A percentile compares a stretch with the other conserved stretches of the same genome.
Evolutionary conservation across 2,888 invertebrate genomes (phyloP).

Genomic region (Euplexia lucipara): DNA sequence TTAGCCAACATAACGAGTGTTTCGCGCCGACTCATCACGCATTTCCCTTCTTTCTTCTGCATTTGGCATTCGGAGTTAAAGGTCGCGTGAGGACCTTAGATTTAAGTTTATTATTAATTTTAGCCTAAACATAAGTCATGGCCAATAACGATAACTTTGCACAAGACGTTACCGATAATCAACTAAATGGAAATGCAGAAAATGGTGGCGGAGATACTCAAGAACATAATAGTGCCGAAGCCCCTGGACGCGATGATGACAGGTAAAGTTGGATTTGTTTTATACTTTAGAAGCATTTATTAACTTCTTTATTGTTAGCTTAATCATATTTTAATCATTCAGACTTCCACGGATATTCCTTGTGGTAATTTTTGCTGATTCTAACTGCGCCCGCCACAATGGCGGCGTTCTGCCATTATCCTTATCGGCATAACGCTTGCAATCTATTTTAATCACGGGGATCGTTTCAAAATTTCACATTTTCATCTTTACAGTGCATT

Average conservation of each 20-base stretch:
- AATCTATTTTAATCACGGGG: conserved; percentile 84
- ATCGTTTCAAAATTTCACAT: conserved; percentile 87
- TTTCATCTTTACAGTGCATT: conserved; percentile 83
- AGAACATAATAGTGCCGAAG: conserved; percentile 94
- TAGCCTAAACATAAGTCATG: conserved; percentile 92
- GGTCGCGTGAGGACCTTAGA: conserved; percentile 88
- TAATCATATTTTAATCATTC: conserved; percentile 52
- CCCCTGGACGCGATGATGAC: conserved; percentile 95
- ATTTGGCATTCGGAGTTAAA: conserved; percentile 89
- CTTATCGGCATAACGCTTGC: conserved; percentile 76
- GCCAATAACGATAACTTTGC: conserved; percentile 95
- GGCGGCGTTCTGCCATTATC: conserved; percentile 87
- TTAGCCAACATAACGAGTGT: conserved; percentile 76
- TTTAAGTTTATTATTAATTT: conserved; percentile 87
- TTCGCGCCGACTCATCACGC: conserved; percentile 83
- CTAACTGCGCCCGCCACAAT: conserved; percentile 80
- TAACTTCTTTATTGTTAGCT: conserved; percentile 40
- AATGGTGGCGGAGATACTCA: conserved; percentile 93
- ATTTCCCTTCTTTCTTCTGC: conserved; percentile 88
- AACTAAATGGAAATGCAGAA: conserved; percentile 91
- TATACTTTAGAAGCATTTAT: conserved; percentile 30
- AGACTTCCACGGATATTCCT: conserved; percentile 62
- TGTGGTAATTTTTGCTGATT: conserved; percentile 77
- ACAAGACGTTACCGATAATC: conserved; percentile 94
- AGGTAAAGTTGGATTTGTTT: conserved; percentile 89